Evolutionary conservation across 2,888 invertebrate species (phyloP), one percentile per base, ranked within the genome.

Genomic region (Xanthia icteritia): DNA sequence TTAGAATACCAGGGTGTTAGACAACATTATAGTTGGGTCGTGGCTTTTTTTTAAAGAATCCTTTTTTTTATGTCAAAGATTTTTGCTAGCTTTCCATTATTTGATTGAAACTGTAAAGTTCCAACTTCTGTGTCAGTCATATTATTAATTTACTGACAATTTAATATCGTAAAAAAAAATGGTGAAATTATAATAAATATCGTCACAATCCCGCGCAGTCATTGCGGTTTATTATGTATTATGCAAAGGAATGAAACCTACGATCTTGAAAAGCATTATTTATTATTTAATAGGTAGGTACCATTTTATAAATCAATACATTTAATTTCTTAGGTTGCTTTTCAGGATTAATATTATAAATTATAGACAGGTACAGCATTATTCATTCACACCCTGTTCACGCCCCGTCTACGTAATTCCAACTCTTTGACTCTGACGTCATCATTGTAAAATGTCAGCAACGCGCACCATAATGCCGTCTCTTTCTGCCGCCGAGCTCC

Each of bases 391-490:
- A 39, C 1, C 36, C 60, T 5, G 23, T 45, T 31, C 31, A 69
- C 31, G 31, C 1, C 36, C 60, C 5, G 23, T 78, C 82, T 84
- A 69, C 31, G 15, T 27, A 76, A 68, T 74, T 67, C 0, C 8
- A 71, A 81, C 54, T 88, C 91, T 92, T 89, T 91, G 91, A 56
- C 60, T 73, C 80, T 95, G 94, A 95, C 95, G 94, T 96, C 94
- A 95, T 82, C 90, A 76, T 88, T 90, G 91, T 92, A 90, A 93
- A 95, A 95, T 95, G 94, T 92, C 86, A 92, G 93, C 91, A 92
- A 88, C 91, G 91, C 89, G 90, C 86, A 85, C 76, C 86, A 81
- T 90, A 88, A 89, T 56, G 85, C 91, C 86, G 87, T 95, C 95
- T 91, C 92, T 84, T 77, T 96, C 92, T 78, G 65, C 51, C 94